Evolutionary conservation across 2,797 vertebrate genomes (phyloP).

Genomic region (Cyclura pinguis): DNA sequence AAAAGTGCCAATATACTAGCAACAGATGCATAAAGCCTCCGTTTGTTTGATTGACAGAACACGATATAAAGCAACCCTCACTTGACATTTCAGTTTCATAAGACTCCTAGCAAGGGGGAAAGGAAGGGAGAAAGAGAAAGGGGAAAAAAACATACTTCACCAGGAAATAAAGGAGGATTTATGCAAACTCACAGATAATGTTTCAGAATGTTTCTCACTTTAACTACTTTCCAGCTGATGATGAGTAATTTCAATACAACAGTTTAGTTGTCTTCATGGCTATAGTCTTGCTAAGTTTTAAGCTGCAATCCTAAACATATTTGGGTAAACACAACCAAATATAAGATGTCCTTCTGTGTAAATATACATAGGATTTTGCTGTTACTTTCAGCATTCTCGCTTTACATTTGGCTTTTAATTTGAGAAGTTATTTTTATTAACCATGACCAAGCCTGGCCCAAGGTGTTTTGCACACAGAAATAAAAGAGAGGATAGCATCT

Average conservation of each 20-base stretch:
- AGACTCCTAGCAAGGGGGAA: conserved; percentile 87
- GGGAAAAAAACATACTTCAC: conserved; percentile 78
- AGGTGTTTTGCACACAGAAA: no score
- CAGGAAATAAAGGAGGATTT: conserved; percentile 88
- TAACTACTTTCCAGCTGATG: conserved; percentile 61
- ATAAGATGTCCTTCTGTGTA: neutral
- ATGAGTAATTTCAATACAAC: conserved; percentile 65
- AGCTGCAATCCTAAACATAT: neutral
- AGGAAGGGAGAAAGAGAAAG: conserved; percentile 52
- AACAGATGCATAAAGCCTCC: conserved; percentile 89
- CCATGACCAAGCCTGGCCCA: no score
- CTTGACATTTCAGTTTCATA: conserved; percentile 98
- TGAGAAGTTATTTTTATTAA: neutral
- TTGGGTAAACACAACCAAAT: neutral
- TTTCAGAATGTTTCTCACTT: conserved; percentile 68
- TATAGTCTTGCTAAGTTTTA: conserved; percentile 13
- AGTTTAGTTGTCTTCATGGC: conserved; percentile 43
- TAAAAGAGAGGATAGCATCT: neutral
- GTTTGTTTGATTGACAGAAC: conserved; percentile 92
- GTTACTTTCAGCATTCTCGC: conserved; percentile 64
- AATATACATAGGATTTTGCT: neutral
- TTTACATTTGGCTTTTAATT: conserved; percentile 57
- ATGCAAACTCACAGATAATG: conserved; percentile 81
- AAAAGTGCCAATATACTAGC: conserved; percentile 95
- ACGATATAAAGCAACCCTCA: conserved; percentile 94